These are phyloP conservation scores for Mechanitis mazaeus DNA, from an alignment of 2,888 invertebrate species.

Conservation along the genomic window DNA sequence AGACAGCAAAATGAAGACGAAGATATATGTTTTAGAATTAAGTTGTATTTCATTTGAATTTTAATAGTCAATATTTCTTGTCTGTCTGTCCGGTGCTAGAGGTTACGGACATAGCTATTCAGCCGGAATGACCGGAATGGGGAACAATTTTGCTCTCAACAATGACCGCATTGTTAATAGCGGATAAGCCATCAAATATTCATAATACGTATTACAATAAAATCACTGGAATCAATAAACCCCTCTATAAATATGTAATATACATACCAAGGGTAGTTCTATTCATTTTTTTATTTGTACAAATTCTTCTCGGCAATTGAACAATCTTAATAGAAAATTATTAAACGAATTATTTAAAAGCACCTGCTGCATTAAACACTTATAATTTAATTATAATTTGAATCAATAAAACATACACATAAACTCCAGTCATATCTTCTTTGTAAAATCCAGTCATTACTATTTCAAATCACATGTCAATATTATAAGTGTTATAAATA, in stretches of 20 bases:
- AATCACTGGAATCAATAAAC: slow-evolving; percentile 48
- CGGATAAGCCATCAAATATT: slow-evolving; percentile 63
- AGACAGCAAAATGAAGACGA: not conserved
- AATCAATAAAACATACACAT: not conserved
- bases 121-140: slow-evolving; percentile 45
- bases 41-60: slow-evolving; percentile 23
- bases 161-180: slow-evolving; percentile 54
- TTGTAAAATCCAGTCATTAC: too few relatives aligned
- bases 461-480: not conserved
- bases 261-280: slow-evolving; percentile 29
- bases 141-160: slow-evolving; percentile 40
- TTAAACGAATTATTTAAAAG: not conserved
- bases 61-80: slow-evolving; percentile 41
- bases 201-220: slow-evolving; percentile 49
- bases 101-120: slow-evolving; percentile 38
- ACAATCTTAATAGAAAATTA: not conserved
- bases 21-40: slow-evolving; percentile 19
- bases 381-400: not conserved
- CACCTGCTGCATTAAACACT: not conserved
- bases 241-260: slow-evolving; percentile 36
- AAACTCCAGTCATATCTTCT: too few relatives aligned
- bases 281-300: too few relatives aligned
- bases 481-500: not conserved
- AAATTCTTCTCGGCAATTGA: not conserved
- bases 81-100: slow-evolving; percentile 29